A percentile compares a stretch with the other conserved stretches of the same genome.
Evolutionary conservation across 2,797 vertebrate species (phyloP).

Genomic region (Lutjanus campechanus): DNA sequence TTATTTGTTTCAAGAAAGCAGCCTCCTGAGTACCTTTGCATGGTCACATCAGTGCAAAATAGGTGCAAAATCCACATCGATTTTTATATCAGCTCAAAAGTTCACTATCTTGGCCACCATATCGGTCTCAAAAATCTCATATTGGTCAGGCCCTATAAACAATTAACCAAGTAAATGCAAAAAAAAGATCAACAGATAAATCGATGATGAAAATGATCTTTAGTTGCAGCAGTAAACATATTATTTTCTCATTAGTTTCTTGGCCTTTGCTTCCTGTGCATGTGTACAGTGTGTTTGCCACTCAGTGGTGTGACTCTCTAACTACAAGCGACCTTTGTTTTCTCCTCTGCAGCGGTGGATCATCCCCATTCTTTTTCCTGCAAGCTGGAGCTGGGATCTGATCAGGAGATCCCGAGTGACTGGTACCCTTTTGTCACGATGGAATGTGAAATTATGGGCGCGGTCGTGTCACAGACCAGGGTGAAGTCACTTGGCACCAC

Average conservation of each 20-base stretch:
- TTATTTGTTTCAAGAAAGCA: too few species aligned
- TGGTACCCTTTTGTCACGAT: slow-evolving; percentile 95
- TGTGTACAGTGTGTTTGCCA: slow-evolving; percentile 35
- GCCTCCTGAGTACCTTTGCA: too few species aligned
- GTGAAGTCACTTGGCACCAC: slow-evolving; percentile 92
- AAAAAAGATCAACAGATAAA: too few species aligned
- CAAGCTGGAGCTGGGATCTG: slow-evolving; percentile 96
- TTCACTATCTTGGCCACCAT: too few species aligned
- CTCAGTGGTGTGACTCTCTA: slow-evolving; percentile 15
- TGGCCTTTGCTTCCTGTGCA: background rate
- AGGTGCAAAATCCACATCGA: fast-evolving
- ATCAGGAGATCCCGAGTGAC: slow-evolving; percentile 94
- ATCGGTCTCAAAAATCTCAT: too few species aligned
- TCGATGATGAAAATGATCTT: too few species aligned
- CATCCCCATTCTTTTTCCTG: slow-evolving; percentile 96
- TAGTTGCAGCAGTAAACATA: too few species aligned
- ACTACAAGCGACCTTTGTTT: slow-evolving; percentile 52
- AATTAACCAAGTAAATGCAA: too few species aligned
- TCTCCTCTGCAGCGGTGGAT: slow-evolving; percentile 87
- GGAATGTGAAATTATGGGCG: slow-evolving; percentile 91
- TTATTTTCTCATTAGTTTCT: slow-evolving; percentile 5
- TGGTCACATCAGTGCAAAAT: too few species aligned
- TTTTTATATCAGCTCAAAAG: too few species aligned
- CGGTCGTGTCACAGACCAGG: slow-evolving; percentile 89
- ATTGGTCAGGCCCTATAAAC: too few species aligned